A percentile compares a stretch with the other conserved stretches of the same genome.
These are phyloP conservation scores for Psophia crepitans DNA, from an alignment of 2,113 vertebrate species.

Conservation along the genomic window DNA sequence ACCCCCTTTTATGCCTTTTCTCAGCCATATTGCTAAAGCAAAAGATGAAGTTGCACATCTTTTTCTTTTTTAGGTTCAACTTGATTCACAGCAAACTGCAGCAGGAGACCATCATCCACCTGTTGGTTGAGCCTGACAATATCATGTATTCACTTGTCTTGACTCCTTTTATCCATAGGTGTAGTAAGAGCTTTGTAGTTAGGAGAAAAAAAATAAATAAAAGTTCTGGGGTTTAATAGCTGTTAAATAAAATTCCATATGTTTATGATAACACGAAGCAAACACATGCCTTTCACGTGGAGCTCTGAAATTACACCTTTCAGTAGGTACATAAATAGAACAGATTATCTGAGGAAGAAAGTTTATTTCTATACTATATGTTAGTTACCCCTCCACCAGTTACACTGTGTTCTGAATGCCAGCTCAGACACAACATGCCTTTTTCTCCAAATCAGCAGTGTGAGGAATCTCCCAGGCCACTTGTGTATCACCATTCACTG, in stretches of 20 bases:
- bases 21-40: not conserved
- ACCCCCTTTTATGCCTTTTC: not conserved
- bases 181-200: not conserved
- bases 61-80: not conserved
- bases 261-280: not conserved
- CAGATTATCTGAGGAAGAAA: not conserved
- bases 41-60: not conserved
- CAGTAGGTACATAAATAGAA: not conserved
- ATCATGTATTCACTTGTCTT: not conserved
- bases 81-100: not conserved
- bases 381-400: not conserved
- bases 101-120: not conserved
- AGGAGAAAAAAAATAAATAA: not conserved
- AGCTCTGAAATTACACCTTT: not conserved
- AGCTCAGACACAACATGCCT: not conserved
- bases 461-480: not conserved
- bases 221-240: not conserved
- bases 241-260: not conserved
- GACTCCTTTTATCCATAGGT: not conserved
- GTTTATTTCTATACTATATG: not conserved
- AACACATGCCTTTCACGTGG: not conserved
- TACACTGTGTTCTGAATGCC: not conserved
- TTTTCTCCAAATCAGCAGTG: not conserved
- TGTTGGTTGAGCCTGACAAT: not conserved
- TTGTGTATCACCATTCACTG: not conserved